These are phyloP conservation scores for Myotis findleyi DNA, from an alignment of 2,797 vertebrate species.

Conservation along the genomic window DNA sequence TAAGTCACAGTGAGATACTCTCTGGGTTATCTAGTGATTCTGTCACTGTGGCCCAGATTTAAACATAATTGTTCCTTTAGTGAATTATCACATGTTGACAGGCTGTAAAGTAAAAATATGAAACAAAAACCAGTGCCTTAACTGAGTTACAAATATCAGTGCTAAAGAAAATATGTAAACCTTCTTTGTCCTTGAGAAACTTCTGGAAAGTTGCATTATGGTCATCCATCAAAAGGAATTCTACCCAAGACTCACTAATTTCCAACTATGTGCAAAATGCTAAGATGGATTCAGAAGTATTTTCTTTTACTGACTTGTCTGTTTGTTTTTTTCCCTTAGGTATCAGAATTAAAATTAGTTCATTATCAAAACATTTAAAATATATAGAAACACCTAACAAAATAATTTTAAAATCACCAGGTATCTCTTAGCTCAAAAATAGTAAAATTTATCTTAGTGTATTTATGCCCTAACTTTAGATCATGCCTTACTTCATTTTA, in stretches of 20 bases:
- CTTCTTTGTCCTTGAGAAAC: neutral
- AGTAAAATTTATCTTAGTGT: neutral
- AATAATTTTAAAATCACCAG: neutral
- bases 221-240: neutral
- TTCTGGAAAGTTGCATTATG: neutral
- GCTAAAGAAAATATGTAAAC: neutral
- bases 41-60: neutral
- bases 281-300: neutral
- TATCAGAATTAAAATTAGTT: neutral
- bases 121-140: neutral
- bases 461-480: neutral
- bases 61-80: neutral
- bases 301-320: neutral
- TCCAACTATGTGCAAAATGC: neutral
- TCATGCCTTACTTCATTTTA: neutral
- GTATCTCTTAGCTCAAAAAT: neutral
- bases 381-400: neutral
- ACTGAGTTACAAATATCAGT: neutral
- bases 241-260: neutral
- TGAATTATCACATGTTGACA: neutral
- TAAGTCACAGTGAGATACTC: conserved; percentile 19
- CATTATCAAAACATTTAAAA: neutral
- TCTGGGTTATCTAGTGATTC: neutral
- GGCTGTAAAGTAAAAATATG: neutral
- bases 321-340: neutral